Evolutionary conservation across 2,797 vertebrate genomes (phyloP).

Genomic region (Sebastes variabilis): DNA sequence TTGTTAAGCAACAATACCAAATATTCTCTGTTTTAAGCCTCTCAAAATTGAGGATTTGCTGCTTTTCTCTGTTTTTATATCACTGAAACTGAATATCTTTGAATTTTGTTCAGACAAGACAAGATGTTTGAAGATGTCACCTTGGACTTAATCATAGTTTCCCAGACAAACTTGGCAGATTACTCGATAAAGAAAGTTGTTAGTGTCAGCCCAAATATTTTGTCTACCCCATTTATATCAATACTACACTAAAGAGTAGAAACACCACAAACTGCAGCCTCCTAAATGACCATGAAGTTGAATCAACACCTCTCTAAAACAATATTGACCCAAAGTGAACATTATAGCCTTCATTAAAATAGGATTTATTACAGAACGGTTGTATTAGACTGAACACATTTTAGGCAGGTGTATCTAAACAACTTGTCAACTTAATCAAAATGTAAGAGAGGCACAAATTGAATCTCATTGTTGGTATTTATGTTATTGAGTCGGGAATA

Average conservation of each 20-base stretch:
- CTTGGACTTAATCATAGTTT: not conserved
- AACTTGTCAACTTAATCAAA: no score
- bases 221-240: no score
- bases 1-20: no score
- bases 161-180: not conserved
- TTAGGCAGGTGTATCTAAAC: not conserved
- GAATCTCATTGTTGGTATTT: not conserved
- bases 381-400: not conserved
- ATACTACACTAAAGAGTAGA: no score
- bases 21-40: no score
- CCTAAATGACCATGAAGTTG: not conserved
- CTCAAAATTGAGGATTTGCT: no score
- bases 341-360: not conserved
- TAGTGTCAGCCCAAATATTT: no score
- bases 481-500: not conserved
- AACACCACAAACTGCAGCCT: not conserved
- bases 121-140: not conserved
- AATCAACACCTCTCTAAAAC: not conserved
- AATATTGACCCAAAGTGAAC: not conserved
- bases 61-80: not conserved
- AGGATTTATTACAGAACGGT: not conserved
- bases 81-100: not conserved
- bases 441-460: not conserved
- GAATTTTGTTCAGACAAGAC: not conserved
- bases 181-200: not conserved